A percentile compares a stretch with the other conserved stretches of the same genome.
Evolutionary conservation across 37 sponge, comb jelly and placozoan species (phyloP).

Genomic region (Bolinopsis microptera): DNA sequence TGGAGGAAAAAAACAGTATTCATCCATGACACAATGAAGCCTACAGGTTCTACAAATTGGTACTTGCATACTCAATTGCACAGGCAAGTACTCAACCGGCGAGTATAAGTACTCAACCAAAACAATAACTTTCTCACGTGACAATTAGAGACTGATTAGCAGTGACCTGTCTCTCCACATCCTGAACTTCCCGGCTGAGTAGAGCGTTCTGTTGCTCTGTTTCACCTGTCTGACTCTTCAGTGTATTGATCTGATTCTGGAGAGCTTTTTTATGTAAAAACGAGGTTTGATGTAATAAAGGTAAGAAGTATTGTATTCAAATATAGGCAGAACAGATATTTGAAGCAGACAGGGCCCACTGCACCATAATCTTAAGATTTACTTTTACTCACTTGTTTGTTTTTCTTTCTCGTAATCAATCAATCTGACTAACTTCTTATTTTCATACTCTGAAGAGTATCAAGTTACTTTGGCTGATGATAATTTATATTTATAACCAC

Average conservation of each 20-base stretch:
- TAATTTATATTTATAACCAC: too few species aligned
- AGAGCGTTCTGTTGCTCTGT: constrained; percentile 32
- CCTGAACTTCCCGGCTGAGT: constrained; percentile 32
- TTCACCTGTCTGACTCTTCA: background rate
- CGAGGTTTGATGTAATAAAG: background rate
- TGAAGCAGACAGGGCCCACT: background rate
- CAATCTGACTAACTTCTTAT: constrained; percentile 33
- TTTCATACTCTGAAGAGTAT: constrained; percentile 47
- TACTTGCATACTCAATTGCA: too few species aligned
- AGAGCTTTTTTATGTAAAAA: constrained; percentile 1
- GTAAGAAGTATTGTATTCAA: background rate
- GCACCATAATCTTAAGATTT: background rate
- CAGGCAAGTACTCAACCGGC: too few species aligned
- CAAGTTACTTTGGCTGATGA: too few species aligned
- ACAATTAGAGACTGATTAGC: constrained; percentile 36
- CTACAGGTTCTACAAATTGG: too few species aligned
- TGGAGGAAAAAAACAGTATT: background rate
- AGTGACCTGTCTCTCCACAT: constrained; percentile 44
- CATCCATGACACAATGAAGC: too few species aligned
- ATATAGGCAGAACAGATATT: background rate
- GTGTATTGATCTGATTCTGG: background rate
- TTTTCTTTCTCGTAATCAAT: constrained; percentile 41
- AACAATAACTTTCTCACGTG: constrained; percentile 9
- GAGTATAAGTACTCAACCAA: background rate
- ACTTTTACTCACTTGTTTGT: constrained; percentile 9